Evolutionary conservation across 2,888 invertebrate species (phyloP).

Genomic region (Synergus gifuensis): DNA sequence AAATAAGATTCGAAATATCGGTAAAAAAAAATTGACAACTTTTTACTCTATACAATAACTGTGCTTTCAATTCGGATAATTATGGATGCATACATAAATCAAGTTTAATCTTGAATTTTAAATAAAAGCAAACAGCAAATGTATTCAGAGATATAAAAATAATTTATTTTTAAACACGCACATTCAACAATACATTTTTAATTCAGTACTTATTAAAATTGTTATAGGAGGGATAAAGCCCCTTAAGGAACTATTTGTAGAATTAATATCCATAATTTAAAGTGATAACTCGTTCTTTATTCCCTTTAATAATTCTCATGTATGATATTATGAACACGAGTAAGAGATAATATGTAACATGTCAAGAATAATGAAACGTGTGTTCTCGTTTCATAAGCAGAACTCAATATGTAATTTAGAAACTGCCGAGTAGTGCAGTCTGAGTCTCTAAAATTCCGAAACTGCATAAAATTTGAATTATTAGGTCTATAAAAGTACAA

Average conservation of each 20-base stretch:
- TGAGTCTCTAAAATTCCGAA: conserved; percentile 11
- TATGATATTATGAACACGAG: not conserved
- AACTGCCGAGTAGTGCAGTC: not conserved
- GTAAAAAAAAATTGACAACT: no score
- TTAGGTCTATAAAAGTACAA: conserved; percentile 17
- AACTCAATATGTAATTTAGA: conserved; percentile 10
- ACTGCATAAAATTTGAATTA: conserved; percentile 30
- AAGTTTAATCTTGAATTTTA: no score
- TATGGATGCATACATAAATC: no score
- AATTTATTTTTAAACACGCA: no score
- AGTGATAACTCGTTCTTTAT: not conserved
- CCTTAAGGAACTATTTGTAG: no score
- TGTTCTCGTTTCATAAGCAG: not conserved
- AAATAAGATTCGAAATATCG: not conserved
- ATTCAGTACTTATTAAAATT: no score
- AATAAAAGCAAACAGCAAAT: no score
- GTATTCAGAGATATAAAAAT: no score
- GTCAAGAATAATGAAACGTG: conserved; percentile 15
- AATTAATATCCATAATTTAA: conserved; percentile 4
- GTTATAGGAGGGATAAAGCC: no score
- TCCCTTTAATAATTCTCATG: conserved; percentile 6
- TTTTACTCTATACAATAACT: no score
- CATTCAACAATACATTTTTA: no score
- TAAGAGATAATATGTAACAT: not conserved
- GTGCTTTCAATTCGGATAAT: no score